Base-by-base conservation (phyloP, 2,797 vertebrate species). In the Graptemys geographica region DNA sequence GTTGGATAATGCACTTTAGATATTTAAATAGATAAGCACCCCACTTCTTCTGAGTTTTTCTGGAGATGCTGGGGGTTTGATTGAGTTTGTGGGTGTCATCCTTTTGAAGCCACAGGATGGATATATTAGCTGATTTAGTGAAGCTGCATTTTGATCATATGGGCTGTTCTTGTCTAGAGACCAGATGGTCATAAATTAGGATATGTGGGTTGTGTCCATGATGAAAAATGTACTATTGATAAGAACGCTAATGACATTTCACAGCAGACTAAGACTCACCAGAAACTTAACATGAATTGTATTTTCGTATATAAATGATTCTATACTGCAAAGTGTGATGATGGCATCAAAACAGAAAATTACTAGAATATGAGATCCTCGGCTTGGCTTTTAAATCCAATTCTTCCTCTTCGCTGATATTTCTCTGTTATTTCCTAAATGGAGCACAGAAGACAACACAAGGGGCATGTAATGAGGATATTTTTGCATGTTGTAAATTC, bases 131-230 rank as follows among this genome's bases (percentile, higher is more conserved):
- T 92, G 90, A 93, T 96, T 92, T 83, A 87, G 83, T 57, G 72
- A 94, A 95, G 90, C 83, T 94, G 81, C 78, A 84, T 95, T 95
- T 86, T 92, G 79, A 92, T 97, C 84, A 78, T 87, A 90, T 28
- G 88, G 84, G 86, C 94, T 96, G 86, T 9, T 96, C 92, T 92
- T 96, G 87, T 91, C 90, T 95, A 88, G 83, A 92, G 90, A 96
- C 94, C 97, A 97, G 97, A 97, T 97, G 97, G 97, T 76, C 89
- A 96, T 96, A 97, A 97, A 97, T 97, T 94, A 97, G 94, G 88
- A 92, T 97, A 91, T 96, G 94, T 92, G 89, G 88, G 93, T 95
- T 96, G 95, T 72, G 88, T 79, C 89, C 93, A 28, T 25, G 89
- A 94, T 96, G 96, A 96, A 96, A 96, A 97, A 96, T 81, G 88